Percentiles rank a stretch among this genome's conserved stretches.
Conservation (phyloP, 2,113 vertebrate species). For the Pongo abelii region DNA sequence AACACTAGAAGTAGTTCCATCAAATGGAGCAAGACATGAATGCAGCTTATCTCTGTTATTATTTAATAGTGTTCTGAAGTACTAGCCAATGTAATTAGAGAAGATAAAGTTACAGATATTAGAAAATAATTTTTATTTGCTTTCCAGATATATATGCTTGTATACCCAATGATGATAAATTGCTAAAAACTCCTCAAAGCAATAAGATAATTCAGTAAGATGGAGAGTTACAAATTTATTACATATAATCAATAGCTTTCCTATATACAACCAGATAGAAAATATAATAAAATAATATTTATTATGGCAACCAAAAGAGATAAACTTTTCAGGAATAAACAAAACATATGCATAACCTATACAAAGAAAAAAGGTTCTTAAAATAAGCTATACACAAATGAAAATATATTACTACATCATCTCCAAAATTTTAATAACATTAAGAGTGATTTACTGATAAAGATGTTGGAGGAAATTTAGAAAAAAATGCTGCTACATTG, state of each 20-base stretch:
- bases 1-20: neutral
- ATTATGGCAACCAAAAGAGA: neutral
- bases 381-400: neutral
- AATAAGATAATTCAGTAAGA: neutral
- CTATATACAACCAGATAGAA: neutral
- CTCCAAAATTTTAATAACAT: neutral
- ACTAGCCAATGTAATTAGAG: neutral
- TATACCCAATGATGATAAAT: neutral
- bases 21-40: neutral
- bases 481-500: neutral
- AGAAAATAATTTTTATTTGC: neutral
- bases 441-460: neutral
- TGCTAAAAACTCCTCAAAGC: neutral
- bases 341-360: neutral
- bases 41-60: neutral
- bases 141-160: neutral
- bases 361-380: neutral
- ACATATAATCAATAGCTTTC: neutral
- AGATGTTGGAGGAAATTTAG: neutral
- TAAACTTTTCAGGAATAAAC: neutral
- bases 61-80: neutral
- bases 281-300: neutral
- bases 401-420: neutral
- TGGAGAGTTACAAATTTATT: neutral
- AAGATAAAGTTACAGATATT: neutral